Evolutionary conservation across 2,797 vertebrate genomes (phyloP), one percentile per base, ranked within the genome.

Genomic region (Nyctibius grandis): DNA sequence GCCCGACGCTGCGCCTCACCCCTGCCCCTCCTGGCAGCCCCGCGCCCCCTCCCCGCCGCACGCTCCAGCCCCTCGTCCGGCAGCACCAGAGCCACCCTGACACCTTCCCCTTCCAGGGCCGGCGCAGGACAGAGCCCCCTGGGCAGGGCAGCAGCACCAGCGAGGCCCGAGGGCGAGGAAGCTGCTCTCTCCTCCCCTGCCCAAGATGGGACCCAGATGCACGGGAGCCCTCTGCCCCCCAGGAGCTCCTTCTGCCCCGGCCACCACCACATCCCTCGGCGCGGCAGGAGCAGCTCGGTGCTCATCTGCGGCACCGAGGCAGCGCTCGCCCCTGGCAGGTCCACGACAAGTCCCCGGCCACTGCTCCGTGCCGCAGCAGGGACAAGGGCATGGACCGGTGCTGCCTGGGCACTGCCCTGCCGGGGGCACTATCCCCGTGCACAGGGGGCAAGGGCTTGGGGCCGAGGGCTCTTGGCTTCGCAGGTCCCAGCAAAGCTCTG

Each of bases 1-100:
- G n/a, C 40, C 64, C 1, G 0, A 72, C 22, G 3, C 29, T 20
- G 61, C 6, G 1, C n/a, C 18, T 36, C 0, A 0, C n/a, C 14
- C 19, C 28, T 2, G 4, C 19, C 20, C 13, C 22, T 31, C 34
- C 12, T 3, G 1, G 18, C 63, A 54, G 34, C 36, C 34, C 42
- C 2, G 6, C 31, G 7, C 57, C 9, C 2, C 2, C 14, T 65
- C 45, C 42, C 21, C 9, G 25, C 31, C 4, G 0, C 40, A 23
- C 2, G 6, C 28, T 19, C 61, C 44, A 7, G 57, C 68, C 57
- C 28, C 48, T 9, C 10, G 22, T 7, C 40, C 21, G 26, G 56
- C 45, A 31, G 53, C 22, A 29, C 47, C 15, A 15, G 19, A 44
- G 68, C 26, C 48, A 31, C 42, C 0, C 0, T 7, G 15, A 9